These are phyloP conservation scores for Atopsyche davidsoni DNA, from an alignment of 1,140 invertebrate species.

Conservation along the genomic window DNA sequence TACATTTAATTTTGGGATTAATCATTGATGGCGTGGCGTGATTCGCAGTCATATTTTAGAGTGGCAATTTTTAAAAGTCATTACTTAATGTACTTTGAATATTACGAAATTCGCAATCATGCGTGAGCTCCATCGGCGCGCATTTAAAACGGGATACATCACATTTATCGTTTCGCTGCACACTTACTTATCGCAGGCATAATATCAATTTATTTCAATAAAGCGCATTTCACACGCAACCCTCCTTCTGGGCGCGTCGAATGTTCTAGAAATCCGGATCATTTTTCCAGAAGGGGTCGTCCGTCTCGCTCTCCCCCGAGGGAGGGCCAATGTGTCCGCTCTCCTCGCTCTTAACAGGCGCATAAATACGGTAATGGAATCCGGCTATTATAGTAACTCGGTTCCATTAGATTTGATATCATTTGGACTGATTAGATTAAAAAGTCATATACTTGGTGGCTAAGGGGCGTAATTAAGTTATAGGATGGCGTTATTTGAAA, in stretches of 20 bases:
- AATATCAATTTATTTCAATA: constrained; percentile 22
- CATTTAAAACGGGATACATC: constrained; percentile 3
- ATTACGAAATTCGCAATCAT: too few species aligned
- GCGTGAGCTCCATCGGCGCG: too few species aligned
- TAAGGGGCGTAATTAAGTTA: constrained; percentile 18
- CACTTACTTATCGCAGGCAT: neutral
- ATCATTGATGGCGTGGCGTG: too few species aligned
- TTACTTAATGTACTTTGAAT: too few species aligned
- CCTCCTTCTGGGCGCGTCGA: neutral
- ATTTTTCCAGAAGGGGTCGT: constrained; percentile 6
- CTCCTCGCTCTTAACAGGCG: constrained; percentile 12
- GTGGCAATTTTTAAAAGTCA: too few species aligned
- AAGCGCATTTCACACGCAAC: constrained; percentile 7
- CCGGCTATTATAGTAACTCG: constrained; percentile 23
- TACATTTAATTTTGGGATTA: too few species aligned
- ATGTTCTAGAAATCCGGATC: constrained; percentile 17
- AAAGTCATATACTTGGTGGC: constrained; percentile 26
- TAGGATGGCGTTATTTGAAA: constrained; percentile 9
- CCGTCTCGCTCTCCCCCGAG: constrained; percentile 2
- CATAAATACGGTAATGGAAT: constrained; percentile 28
- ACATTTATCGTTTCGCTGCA: neutral
- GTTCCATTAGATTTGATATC: constrained; percentile 24
- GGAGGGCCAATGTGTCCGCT: constrained; percentile 3
- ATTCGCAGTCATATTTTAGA: too few species aligned
- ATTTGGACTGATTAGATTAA: constrained; percentile 29